Conservation (phyloP, 2,797 vertebrate species). For the Malacoraja senta region DNA sequence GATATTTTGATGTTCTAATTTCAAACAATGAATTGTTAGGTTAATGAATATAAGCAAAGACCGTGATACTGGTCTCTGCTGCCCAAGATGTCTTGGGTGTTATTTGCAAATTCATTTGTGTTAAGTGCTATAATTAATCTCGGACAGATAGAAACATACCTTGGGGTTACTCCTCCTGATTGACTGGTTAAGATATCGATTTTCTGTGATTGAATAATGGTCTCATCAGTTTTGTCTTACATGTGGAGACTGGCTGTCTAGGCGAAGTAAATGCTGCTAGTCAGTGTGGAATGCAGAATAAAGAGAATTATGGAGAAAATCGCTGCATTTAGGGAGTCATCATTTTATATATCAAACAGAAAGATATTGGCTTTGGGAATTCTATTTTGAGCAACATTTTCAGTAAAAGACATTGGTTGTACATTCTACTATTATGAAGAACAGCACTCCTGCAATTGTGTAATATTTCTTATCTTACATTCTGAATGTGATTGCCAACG, state of each 20-base stretch:
- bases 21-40: not conserved
- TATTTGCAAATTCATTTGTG: not conserved
- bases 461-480: not conserved
- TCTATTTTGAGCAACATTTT: not conserved
- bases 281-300: not conserved
- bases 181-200: not conserved
- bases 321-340: not conserved
- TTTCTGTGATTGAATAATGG: not conserved
- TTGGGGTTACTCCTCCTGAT: not conserved
- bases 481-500: not conserved
- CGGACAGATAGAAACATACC: not conserved
- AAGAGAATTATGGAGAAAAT: not conserved
- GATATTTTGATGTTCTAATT: not conserved
- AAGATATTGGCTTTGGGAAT: not conserved
- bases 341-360: not conserved
- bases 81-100: not conserved
- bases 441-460: not conserved
- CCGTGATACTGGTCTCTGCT: not conserved
- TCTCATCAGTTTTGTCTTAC: not conserved
- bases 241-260: not conserved
- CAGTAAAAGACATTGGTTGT: not conserved
- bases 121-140: not conserved
- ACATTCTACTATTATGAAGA: not conserved
- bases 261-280: not conserved
- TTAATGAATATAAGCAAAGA: not conserved